A percentile compares a stretch with the other conserved stretches of the same genome.
phyloP scores from a whole-genome alignment of 2,797 vertebrate species.

The Galago senegalensis region DNA sequence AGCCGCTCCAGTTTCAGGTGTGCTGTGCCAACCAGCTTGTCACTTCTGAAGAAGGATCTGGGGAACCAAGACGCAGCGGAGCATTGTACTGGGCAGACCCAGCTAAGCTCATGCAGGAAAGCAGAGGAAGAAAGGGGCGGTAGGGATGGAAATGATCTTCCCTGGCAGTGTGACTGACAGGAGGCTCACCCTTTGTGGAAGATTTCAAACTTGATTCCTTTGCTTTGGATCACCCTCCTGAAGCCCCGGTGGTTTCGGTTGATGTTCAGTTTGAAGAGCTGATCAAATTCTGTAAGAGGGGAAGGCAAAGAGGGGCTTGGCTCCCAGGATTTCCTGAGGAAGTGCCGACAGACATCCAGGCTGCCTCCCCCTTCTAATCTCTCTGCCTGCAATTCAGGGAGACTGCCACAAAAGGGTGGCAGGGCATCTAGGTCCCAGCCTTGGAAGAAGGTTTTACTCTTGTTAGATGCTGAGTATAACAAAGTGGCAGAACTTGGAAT shows the following conservation, averaged over 20 bases:
- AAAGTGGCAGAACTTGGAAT: constrained; percentile 44
- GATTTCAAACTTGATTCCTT: constrained; percentile 98
- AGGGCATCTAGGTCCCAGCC: neutral
- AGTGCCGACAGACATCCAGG: neutral
- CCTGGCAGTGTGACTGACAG: rapidly evolving
- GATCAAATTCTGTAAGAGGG: constrained; percentile 93
- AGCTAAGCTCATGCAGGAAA: neutral
- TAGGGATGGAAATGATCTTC: neutral
- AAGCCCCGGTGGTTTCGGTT: constrained; percentile 97
- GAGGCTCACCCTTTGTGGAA: constrained; percentile 96
- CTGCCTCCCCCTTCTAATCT: neutral
- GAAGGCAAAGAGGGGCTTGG: neutral
- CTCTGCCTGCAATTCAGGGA: neutral
- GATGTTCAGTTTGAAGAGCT: constrained; percentile 96
- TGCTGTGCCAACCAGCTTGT: constrained; percentile 96
- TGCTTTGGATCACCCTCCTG: constrained; percentile 93
- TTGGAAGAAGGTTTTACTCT: neutral
- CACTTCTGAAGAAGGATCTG: constrained; percentile 95
- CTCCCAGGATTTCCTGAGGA: neutral
- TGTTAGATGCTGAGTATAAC: neutral
- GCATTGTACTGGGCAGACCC: neutral
- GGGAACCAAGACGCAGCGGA: constrained; percentile 68
- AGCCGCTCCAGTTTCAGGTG: constrained; percentile 96
- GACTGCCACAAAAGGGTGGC: neutral
- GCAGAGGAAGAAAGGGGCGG: neutral